Percentiles rank a stretch among this genome's conserved stretches.
phyloP scores from a whole-genome alignment of 1,140 invertebrate species.

The Rhopalosiphum padi region DNA sequence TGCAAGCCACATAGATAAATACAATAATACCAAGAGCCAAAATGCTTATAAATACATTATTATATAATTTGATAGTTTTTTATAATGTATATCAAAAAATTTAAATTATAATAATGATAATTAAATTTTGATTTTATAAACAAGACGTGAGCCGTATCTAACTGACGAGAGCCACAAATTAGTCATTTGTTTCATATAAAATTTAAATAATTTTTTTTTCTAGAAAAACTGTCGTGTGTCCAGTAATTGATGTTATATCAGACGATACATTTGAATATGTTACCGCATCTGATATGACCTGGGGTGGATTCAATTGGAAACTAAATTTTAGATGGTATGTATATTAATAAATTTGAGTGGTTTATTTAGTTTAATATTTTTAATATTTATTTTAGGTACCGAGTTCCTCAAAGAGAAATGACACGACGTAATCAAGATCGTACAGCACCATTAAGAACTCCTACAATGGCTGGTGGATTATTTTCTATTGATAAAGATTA shows the following conservation, averaged over 20 bases:
- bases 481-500: slow-evolving; percentile 97
- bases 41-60: too few relatives aligned
- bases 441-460: slow-evolving; percentile 88
- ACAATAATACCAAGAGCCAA: too few relatives aligned
- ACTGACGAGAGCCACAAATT: too few relatives aligned
- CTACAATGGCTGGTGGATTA: slow-evolving; percentile 98
- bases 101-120: too few relatives aligned
- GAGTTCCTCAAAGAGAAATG: slow-evolving; percentile 94
- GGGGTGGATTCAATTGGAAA: slow-evolving; percentile 98
- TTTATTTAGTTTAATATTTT: neutral
- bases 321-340: slow-evolving; percentile 93
- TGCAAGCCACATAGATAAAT: too few relatives aligned
- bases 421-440: slow-evolving; percentile 86
- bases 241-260: slow-evolving; percentile 98
- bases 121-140: too few relatives aligned
- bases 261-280: slow-evolving; percentile 97
- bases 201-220: neutral
- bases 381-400: slow-evolving; percentile 74
- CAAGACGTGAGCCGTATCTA: too few relatives aligned
- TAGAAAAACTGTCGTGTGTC: slow-evolving; percentile 92
- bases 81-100: too few relatives aligned
- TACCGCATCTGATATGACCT: slow-evolving; percentile 92
- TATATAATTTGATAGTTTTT: too few relatives aligned
- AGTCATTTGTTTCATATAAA: too few relatives aligned
- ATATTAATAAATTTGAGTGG: neutral